Evolutionary conservation across 2,113 vertebrate genomes (phyloP), one percentile per base, ranked within the genome.

Genomic region (Casuarius casuarius): DNA sequence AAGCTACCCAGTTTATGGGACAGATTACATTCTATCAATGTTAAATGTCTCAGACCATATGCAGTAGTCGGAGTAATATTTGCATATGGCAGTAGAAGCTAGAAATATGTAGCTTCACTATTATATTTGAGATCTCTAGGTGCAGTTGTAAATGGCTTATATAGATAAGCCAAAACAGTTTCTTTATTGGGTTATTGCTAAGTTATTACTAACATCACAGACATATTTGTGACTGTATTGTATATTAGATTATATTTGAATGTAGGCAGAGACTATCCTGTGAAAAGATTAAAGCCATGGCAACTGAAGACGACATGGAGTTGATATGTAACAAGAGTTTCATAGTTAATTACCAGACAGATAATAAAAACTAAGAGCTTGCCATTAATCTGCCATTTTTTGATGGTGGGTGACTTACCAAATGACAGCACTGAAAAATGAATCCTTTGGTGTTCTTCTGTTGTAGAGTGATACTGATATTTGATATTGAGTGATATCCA

Each of bases 301-400:
- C 89, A 94, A 94, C 95, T 84, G 77, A 93, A 71, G 54, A 94
- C 94, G 96, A 97, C 97, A 96, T 52, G 70, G 86, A 75, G 88
- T 84, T 96, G 92, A 90, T 94, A 85, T 91, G 84, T 93, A 97
- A 92, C 94, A 96, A 48, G 97, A 97, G 84, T 65, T 86, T 94
- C 91, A 92, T 79, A 97, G 94, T 97, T 97, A 90, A 97, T 93
- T 97, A 95, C 90, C 91, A 98, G 97, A 98, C 95, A 97, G 96
- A 95, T 96, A 96, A 65, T 51, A 76, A 49, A 79, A 94, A 94
- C 91, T 94, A 90, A 96, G 92, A 81, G 54, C 72, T 89, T 73
- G 86, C 78, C 91, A 92, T 92, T 82, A 92, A 89, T 84, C 58
- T 96, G 91, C 80, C 83, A 93, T 86, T 77, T 63, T 65, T 78